These are phyloP conservation scores for Catocala nupta DNA, from an alignment of 2,888 invertebrate species.

Conservation along the genomic window DNA sequence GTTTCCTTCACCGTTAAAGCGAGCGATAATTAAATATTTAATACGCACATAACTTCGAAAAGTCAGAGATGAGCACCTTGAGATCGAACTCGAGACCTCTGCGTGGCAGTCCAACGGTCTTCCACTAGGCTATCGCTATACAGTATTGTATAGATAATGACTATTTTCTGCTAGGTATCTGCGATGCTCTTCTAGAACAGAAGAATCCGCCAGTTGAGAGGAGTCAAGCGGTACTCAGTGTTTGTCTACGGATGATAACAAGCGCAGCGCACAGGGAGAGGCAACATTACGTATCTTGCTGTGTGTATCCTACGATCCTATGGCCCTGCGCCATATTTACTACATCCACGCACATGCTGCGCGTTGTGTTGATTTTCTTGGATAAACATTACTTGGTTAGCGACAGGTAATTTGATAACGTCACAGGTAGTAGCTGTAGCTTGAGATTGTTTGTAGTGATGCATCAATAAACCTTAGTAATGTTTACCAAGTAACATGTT, in stretches of 20 bases:
- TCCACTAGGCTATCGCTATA: background rate
- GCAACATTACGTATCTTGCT: slow-evolving; percentile 53
- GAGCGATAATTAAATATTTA: too few species aligned
- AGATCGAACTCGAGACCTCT: too few species aligned
- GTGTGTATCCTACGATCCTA: slow-evolving; percentile 67
- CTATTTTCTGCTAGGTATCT: slow-evolving; percentile 62
- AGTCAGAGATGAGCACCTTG: too few species aligned
- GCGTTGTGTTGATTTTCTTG: slow-evolving; percentile 60
- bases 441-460: too few species aligned
- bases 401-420: slow-evolving; percentile 62
- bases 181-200: slow-evolving; percentile 65
- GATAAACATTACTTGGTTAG: slow-evolving; percentile 66
- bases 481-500: too few species aligned
- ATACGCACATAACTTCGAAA: too few species aligned
- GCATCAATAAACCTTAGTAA: too few species aligned
- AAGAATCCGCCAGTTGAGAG: slow-evolving; percentile 72
- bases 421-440: too few species aligned
- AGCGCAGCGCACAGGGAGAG: slow-evolving; percentile 49
- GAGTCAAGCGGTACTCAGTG: slow-evolving; percentile 66
- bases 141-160: background rate
- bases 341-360: slow-evolving; percentile 64
- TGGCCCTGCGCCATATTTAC: slow-evolving; percentile 66
- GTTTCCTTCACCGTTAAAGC: too few species aligned
- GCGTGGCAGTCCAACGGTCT: too few species aligned
- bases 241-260: slow-evolving; percentile 66